Evolutionary conservation across 2,888 invertebrate species (phyloP).

Genomic region (Caenorhabditis panamensis): DNA sequence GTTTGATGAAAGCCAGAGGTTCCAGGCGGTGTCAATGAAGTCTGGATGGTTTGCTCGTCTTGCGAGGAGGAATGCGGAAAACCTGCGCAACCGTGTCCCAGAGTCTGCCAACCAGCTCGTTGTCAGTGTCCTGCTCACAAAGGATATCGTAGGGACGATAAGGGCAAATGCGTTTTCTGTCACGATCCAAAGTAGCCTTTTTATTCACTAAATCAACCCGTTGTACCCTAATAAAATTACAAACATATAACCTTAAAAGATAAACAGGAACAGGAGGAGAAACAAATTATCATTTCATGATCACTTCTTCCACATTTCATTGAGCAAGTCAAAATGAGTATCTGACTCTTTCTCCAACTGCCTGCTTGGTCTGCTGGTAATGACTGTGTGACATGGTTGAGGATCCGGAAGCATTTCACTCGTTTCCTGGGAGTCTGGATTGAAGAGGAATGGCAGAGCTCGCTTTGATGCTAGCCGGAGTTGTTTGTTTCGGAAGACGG

Average conservation of each 20-base stretch:
- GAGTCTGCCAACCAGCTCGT: constrained; percentile 66
- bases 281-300: too few species aligned
- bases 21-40: constrained; percentile 62
- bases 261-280: too few species aligned
- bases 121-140: constrained; percentile 71
- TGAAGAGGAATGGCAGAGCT: constrained; percentile 67
- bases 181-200: constrained; percentile 20
- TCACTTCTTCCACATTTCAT: constrained; percentile 72
- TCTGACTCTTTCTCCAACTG: constrained; percentile 68
- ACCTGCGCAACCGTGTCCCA: constrained; percentile 53
- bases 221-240: constrained; percentile 6
- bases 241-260: too few species aligned
- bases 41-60: constrained; percentile 69
- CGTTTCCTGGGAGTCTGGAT: constrained; percentile 36
- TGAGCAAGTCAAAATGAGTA: constrained; percentile 68
- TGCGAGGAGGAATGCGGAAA: constrained; percentile 66
- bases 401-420: constrained; percentile 46
- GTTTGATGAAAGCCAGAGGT: not conserved
- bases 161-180: constrained; percentile 63
- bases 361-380: constrained; percentile 51
- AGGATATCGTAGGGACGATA: constrained; percentile 56
- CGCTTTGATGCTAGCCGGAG: constrained; percentile 62
- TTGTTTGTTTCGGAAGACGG: constrained; percentile 64
- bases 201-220: too few species aligned
- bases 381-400: constrained; percentile 30